Percentiles rank a stretch among this genome's conserved stretches.
phyloP scores from a whole-genome alignment of 2,888 invertebrate genomes.

The Lasiommata megera region DNA sequence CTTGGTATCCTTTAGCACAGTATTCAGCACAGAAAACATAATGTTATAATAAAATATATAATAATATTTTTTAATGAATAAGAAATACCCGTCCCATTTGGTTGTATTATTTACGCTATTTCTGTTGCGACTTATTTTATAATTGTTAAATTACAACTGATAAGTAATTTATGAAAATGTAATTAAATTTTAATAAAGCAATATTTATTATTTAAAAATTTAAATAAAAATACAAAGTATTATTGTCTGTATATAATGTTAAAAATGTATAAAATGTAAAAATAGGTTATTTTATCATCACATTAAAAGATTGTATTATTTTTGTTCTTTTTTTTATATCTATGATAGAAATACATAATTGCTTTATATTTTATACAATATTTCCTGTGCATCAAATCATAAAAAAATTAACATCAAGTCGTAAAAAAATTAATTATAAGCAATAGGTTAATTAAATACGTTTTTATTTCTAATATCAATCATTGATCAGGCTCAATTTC shows the following conservation, averaged over 20 bases:
- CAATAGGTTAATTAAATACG: not conserved
- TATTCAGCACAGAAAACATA: not conserved
- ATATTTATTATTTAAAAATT: slow-evolving; percentile 33
- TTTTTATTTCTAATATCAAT: not conserved
- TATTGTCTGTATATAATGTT: slow-evolving; percentile 34
- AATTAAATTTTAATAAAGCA: slow-evolving; percentile 31
- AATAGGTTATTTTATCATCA: slow-evolving; percentile 29
- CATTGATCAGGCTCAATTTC: slow-evolving; percentile 33
- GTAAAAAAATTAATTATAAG: not conserved
- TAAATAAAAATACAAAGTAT: slow-evolving; percentile 26
- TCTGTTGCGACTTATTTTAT: not conserved
- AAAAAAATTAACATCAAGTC: too few relatives aligned
- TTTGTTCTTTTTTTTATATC: slow-evolving; percentile 6
- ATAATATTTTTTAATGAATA: not conserved
- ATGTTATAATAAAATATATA: not conserved
- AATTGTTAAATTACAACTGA: not conserved
- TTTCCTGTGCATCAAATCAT: too few relatives aligned
- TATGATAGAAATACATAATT: too few relatives aligned
- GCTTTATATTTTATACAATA: too few relatives aligned
- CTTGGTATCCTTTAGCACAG: slow-evolving; percentile 5
- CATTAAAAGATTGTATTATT: slow-evolving; percentile 26
- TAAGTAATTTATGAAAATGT: slow-evolving; percentile 16
- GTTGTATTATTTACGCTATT: slow-evolving; percentile 8
- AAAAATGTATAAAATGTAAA: slow-evolving; percentile 35
- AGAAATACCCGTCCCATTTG: slow-evolving; percentile 23